Evolutionary conservation across 1,140 invertebrate species (phyloP).

Genomic region (Cotesia chilonis): DNA sequence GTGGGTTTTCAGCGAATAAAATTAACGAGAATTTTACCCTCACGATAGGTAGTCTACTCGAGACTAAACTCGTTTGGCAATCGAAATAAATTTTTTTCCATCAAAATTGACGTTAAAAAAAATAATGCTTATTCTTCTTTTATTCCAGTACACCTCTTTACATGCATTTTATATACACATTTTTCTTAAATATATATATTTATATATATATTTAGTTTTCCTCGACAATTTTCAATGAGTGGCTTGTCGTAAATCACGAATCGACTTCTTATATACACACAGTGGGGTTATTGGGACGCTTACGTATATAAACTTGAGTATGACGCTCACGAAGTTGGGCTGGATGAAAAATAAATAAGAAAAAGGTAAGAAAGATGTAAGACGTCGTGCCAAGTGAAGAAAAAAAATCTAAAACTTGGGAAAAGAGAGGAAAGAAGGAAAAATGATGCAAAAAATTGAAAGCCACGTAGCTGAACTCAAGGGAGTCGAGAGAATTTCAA

Average conservation of each 20-base stretch:
- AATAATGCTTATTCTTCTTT: background rate
- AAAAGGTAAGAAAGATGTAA: background rate
- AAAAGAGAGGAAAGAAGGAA: background rate
- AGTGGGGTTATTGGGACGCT: background rate
- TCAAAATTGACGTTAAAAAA: background rate
- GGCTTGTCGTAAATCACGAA: constrained; percentile 19
- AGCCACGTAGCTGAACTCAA: background rate
- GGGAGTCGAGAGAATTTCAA: constrained; percentile 45
- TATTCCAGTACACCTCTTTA: background rate
- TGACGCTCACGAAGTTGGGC: constrained; percentile 34
- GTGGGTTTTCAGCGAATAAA: background rate
- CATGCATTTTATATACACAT: background rate
- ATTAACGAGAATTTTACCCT: constrained; percentile 6
- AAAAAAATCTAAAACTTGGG: background rate
- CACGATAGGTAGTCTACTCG: no score
- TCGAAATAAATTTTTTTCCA: constrained; percentile 2
- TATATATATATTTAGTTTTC: background rate
- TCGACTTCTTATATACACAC: no score
- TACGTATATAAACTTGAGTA: constrained; percentile 22
- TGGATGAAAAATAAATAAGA: constrained; percentile 5
- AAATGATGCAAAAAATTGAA: constrained; percentile 14
- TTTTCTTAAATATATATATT: background rate
- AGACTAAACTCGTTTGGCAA: background rate
- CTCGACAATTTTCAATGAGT: constrained; percentile 2
- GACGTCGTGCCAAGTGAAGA: background rate